phyloP scores from a whole-genome alignment of 2,113 vertebrate species.

The Butorides virescens region DNA sequence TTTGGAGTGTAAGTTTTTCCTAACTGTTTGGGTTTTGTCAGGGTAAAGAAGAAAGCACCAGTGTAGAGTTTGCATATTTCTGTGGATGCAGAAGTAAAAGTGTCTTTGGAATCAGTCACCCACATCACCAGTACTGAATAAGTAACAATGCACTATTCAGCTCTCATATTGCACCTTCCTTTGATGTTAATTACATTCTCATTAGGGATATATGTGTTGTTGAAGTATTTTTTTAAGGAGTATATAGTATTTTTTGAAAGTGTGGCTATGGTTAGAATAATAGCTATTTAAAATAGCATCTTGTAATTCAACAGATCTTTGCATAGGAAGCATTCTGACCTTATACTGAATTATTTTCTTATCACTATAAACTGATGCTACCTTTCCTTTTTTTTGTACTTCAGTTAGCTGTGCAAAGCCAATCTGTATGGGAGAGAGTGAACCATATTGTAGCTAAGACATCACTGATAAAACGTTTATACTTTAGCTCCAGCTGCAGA shows the following conservation, averaged over 20 bases:
- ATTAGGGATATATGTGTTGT: neutral
- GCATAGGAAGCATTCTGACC: neutral
- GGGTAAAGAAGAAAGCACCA: neutral
- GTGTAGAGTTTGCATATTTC: neutral
- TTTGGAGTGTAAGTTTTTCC: neutral
- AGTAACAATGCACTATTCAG: neutral
- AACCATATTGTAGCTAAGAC: neutral
- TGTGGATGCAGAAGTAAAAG: neutral
- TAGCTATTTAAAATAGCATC: neutral
- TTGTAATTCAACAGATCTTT: neutral
- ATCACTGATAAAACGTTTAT: neutral
- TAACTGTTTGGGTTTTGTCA: neutral
- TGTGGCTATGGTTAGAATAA: neutral
- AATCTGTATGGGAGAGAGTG: neutral
- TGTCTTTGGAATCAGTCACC: neutral
- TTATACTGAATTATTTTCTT: neutral
- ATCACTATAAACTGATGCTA: neutral
- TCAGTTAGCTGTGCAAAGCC: neutral
- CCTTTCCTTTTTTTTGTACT: neutral
- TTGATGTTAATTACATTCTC: neutral
- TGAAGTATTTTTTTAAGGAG: neutral
- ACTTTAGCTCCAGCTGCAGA: neutral
- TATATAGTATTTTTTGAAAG: neutral
- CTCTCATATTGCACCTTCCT: neutral
- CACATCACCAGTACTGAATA: neutral